Percentiles rank a stretch among this genome's conserved stretches.
phyloP scores from a whole-genome alignment of 2,888 invertebrate genomes.

The Amphipoea oculea region DNA sequence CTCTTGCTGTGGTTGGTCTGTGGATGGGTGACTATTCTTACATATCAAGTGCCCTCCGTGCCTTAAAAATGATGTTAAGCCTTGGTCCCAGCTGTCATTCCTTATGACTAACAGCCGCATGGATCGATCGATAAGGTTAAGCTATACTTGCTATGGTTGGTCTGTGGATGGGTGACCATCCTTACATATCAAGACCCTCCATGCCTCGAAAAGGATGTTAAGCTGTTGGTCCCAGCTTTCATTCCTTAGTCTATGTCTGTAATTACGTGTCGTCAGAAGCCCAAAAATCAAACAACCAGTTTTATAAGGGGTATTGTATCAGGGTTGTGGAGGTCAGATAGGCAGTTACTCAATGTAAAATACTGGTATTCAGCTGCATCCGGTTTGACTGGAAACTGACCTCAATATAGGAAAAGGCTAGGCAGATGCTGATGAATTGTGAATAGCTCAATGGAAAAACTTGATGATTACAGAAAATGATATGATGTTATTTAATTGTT shows the following conservation, averaged over 20 bases:
- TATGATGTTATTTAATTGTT: neutral
- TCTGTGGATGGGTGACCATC: neutral
- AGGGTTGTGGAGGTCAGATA: neutral
- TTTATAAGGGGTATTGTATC: neutral
- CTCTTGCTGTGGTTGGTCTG: fast-evolving
- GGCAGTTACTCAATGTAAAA: no score
- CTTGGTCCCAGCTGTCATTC: no score
- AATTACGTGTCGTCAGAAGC: neutral
- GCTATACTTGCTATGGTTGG: fast-evolving
- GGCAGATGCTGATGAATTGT: neutral
- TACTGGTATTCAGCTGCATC: no score
- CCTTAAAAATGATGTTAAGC: no score
- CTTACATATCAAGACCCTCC: neutral
- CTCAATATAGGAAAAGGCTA: neutral
- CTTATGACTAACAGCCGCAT: neutral
- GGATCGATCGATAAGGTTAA: neutral
- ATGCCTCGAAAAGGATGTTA: no score
- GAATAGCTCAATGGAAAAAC: no score
- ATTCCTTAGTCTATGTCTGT: no score
- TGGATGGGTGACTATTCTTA: neutral
- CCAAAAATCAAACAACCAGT: neutral
- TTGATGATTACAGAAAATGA: neutral
- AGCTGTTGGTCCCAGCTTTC: no score
- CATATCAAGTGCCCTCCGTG: no score
- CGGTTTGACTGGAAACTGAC: no score